Percentiles rank a stretch among this genome's conserved stretches.
Evolutionary conservation across 92 coral and sea anemone genomes (phyloP).

Genomic region (Umimayanthus kanabou): DNA sequence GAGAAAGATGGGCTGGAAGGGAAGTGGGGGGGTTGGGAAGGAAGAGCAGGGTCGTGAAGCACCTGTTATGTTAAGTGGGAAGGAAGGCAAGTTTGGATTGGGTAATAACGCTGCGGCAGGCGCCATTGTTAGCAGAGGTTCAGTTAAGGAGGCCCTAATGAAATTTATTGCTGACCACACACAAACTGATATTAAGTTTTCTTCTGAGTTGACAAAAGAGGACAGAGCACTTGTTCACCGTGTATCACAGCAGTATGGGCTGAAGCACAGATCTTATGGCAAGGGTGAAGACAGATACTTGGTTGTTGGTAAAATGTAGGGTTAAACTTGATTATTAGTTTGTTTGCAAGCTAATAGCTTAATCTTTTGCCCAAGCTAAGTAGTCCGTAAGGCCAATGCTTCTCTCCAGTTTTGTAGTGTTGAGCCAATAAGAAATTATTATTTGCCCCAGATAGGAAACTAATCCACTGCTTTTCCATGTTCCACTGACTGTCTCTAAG

Average conservation of each 20-base stretch:
- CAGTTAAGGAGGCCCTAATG: slow-evolving; percentile 66
- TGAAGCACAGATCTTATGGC: slow-evolving; percentile 79
- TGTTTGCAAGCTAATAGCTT: neutral
- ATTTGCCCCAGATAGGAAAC: too few relatives aligned
- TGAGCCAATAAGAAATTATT: too few relatives aligned
- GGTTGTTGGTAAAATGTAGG: slow-evolving; percentile 70
- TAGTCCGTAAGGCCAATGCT: too few relatives aligned
- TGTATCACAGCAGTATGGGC: slow-evolving; percentile 68
- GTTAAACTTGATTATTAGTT: neutral
- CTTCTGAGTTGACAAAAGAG: slow-evolving; percentile 73
- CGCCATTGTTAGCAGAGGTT: slow-evolving; percentile 47
- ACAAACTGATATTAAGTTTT: slow-evolving; percentile 76
- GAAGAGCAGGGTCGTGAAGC: slow-evolving; percentile 87
- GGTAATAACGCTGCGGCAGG: slow-evolving; percentile 50
- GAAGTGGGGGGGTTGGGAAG: slow-evolving; percentile 89
- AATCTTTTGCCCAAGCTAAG: too few relatives aligned
- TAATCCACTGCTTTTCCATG: too few relatives aligned
- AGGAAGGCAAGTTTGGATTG: slow-evolving; percentile 76
- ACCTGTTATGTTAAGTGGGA: slow-evolving; percentile 80
- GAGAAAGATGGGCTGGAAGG: slow-evolving; percentile 97
- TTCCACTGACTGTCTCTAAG: too few relatives aligned
- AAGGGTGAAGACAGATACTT: slow-evolving; percentile 74
- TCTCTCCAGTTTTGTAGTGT: too few relatives aligned
- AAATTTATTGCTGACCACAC: slow-evolving; percentile 65
- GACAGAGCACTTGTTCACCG: slow-evolving; percentile 84